Conservation (phyloP, 1,140 invertebrate genomes). For the Ptiloglossa arizonensis region DNA sequence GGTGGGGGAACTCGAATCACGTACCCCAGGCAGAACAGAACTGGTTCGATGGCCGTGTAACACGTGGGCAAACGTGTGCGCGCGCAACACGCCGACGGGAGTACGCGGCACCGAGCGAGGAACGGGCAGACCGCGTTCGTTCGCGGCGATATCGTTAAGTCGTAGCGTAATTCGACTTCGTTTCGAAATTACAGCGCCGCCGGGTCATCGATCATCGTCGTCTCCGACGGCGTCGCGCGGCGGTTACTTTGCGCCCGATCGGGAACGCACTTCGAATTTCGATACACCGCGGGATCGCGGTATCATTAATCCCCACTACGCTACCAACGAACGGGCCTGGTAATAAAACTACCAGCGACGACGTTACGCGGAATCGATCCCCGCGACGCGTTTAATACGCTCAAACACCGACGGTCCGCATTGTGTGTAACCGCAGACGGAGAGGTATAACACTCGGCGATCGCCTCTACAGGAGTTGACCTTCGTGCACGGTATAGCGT, state of each 20-base stretch:
- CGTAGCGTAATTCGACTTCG: conserved; percentile 28
- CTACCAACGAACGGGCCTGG: not conserved
- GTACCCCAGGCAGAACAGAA: conserved; percentile 38
- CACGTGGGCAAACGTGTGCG: not conserved
- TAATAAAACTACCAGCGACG: not conserved
- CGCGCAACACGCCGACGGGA: too few relatives aligned
- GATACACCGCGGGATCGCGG: not conserved
- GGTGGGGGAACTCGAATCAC: conserved; percentile 34
- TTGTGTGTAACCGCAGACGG: conserved; percentile 55
- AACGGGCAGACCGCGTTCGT: too few relatives aligned
- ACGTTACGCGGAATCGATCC: conserved; percentile 23
- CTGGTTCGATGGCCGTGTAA: conserved; percentile 53
- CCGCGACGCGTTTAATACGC: conserved; percentile 33
- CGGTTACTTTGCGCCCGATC: too few relatives aligned
- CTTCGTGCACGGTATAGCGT: conserved; percentile 54
- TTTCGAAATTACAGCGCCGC: conserved; percentile 38
- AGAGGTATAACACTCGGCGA: conserved; percentile 31
- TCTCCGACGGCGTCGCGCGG: too few relatives aligned
- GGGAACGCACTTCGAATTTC: too few relatives aligned
- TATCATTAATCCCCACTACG: too few relatives aligned
- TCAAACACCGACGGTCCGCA: conserved; percentile 29
- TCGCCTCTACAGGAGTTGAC: conserved; percentile 55
- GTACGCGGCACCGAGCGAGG: too few relatives aligned
- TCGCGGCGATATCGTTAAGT: conserved; percentile 47
- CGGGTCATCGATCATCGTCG: too few relatives aligned